These are phyloP conservation scores for Gallinago paraguaiae DNA, from an alignment of 2,113 vertebrate genomes.

Conservation along the genomic window DNA sequence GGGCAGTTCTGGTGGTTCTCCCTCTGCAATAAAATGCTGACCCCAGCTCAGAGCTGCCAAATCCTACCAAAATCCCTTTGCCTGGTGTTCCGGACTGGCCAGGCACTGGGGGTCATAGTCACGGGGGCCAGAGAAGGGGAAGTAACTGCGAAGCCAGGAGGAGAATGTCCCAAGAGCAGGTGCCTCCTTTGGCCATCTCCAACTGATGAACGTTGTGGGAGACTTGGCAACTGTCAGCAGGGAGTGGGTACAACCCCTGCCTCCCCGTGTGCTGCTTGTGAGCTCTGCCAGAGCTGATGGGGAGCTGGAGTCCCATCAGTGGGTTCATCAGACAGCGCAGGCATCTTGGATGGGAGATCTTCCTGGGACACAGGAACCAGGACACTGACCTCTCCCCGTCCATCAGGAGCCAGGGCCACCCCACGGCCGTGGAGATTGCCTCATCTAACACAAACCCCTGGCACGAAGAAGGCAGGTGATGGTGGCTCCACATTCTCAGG, in stretches of 20 bases:
- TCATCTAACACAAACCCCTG: not conserved
- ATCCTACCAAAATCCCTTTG: not conserved
- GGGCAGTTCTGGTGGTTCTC: not conserved
- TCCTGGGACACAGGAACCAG: not conserved
- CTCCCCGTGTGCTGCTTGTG: not conserved
- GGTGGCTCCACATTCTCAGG: not conserved
- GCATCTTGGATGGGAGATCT: not conserved
- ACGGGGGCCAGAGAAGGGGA: not conserved
- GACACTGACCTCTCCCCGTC: not conserved
- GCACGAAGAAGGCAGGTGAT: not conserved
- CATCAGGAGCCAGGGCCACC: not conserved
- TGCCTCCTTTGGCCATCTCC: not conserved
- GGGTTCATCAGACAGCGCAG: rapidly evolving
- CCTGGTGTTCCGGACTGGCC: not conserved
- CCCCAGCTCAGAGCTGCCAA: not conserved
- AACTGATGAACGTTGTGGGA: rapidly evolving
- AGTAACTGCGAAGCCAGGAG: not conserved
- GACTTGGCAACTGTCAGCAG: not conserved
- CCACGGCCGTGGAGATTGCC: not conserved
- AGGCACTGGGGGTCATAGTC: not conserved
- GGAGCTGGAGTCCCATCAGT: not conserved
- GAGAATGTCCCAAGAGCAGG: not conserved
- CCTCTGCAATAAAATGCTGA: not conserved
- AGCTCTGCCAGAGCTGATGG: not conserved
- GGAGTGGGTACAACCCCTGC: rapidly evolving